Evolutionary conservation across 2,888 invertebrate species (phyloP), one percentile per base, ranked within the genome.

Genomic region (Lepidochitona cinerea): DNA sequence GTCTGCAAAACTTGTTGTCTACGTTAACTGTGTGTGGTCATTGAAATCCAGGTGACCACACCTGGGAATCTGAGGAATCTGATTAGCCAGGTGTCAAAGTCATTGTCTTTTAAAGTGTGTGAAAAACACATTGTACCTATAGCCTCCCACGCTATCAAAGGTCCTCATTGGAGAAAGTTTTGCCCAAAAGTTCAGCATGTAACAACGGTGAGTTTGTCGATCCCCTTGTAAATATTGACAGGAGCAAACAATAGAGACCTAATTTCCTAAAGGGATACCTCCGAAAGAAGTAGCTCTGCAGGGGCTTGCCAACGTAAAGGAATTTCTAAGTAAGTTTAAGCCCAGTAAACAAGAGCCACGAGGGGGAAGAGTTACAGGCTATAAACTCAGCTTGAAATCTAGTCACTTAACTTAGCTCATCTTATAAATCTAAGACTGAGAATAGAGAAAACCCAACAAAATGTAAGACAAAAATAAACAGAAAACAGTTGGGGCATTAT

Each of bases 391-490:
- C 29, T 14, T 59, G 29, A 59, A 59, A 59, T 59, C 23, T 59
- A 59, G 59, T 59, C 59, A 59, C 59, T 59, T 59, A 59, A 59
- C 29, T 29, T 23, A 32, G 59, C 59, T 59, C 59, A 59, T 59
- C 59, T 59, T 23, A 32, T 14, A 59, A 59, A 26, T 14, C 59
- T 59, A 59, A 59, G 59, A 14, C 18, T 18, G 23, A 29, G 59
- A 59, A 29, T 14, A 59, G 59, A 29, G 12, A 29, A 59, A 14
- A 29, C 29, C 32, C 12, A 26, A 26, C 26, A 26, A 29, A 59
- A 59, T 59, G 59, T 59, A 59, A 59, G 59, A 59, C 59, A 59
- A 59, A 59, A 59, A 23, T 32, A 59, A 59, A 59, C 59, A 59
- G 26, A 59, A 32, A 59, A 59, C 59, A 59, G 23, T 59, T 7